phyloP scores from a whole-genome alignment of 2,797 vertebrate species.

The Macrochelys suwanniensis region DNA sequence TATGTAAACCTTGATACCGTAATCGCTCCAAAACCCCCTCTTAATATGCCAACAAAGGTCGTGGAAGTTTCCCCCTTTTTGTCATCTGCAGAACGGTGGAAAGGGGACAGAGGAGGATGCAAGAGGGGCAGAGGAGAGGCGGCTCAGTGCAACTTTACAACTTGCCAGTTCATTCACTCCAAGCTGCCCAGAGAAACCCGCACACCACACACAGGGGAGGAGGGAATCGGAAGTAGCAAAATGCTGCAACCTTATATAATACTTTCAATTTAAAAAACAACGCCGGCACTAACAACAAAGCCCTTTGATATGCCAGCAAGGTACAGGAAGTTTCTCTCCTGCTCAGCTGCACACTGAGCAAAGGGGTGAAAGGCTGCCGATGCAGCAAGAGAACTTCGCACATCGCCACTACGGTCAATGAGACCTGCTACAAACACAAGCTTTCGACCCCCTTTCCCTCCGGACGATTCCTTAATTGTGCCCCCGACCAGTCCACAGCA shows the following conservation, averaged over 20 bases:
- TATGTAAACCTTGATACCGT: slow-evolving; percentile 62
- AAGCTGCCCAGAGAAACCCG: slow-evolving; percentile 42
- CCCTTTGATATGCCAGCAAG: slow-evolving; percentile 44
- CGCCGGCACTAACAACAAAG: slow-evolving; percentile 48
- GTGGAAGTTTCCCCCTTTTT: slow-evolving; percentile 82
- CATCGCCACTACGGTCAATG: background rate
- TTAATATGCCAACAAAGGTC: slow-evolving; percentile 61
- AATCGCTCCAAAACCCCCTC: slow-evolving; percentile 57
- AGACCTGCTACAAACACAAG: background rate
- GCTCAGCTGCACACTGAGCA: background rate
- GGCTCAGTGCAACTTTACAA: slow-evolving; percentile 76
- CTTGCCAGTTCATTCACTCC: slow-evolving; percentile 79
- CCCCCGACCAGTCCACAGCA: slow-evolving; percentile 34
- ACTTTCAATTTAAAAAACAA: slow-evolving; percentile 56
- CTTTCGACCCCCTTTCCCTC: background rate
- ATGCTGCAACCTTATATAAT: slow-evolving; percentile 72
- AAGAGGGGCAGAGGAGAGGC: slow-evolving; percentile 57
- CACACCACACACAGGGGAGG: slow-evolving; percentile 5
- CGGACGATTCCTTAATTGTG: background rate
- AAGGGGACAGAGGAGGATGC: slow-evolving; percentile 67
- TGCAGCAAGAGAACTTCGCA: slow-evolving; percentile 5
- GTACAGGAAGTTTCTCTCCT: slow-evolving; percentile 35
- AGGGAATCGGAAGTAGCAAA: slow-evolving; percentile 28
- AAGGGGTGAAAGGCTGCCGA: background rate
- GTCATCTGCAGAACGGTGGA: slow-evolving; percentile 75